A percentile compares a stretch with the other conserved stretches of the same genome.
Evolutionary conservation across 2,113 vertebrate genomes (phyloP).

Genomic region (Phrynosoma blainvillii): DNA sequence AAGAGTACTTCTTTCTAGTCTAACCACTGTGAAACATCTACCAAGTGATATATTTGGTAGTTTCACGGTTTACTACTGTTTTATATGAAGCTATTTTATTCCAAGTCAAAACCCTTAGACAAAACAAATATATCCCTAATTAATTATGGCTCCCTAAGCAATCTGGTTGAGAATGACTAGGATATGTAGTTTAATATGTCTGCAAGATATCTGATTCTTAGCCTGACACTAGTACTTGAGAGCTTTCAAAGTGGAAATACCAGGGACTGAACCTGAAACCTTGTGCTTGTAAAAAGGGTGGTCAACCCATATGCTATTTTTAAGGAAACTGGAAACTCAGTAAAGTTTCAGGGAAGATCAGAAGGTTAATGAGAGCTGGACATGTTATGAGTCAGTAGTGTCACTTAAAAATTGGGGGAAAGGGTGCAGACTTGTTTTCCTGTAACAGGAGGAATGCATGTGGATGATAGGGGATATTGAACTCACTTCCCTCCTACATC

Average conservation of each 20-base stretch:
- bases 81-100: too few species aligned
- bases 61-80: too few species aligned
- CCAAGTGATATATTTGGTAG: too few species aligned
- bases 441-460: not conserved
- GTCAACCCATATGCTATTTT: not conserved
- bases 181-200: too few species aligned
- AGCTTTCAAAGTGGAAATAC: not conserved
- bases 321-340: not conserved
- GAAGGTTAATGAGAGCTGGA: too few species aligned
- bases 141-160: too few species aligned
- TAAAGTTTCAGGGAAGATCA: too few species aligned
- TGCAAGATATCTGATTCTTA: too few species aligned
- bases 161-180: too few species aligned
- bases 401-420: not conserved
- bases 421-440: not conserved
- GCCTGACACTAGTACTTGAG: too few species aligned
- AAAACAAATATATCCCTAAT: too few species aligned
- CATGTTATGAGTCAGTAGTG: not conserved
- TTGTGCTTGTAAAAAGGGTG: not conserved
- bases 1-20: not conserved
- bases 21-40: not conserved
- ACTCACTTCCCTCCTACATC: not conserved
- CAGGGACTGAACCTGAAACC: not conserved
- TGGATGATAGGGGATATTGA: not conserved
- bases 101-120: too few species aligned